Percentiles rank a stretch among this genome's conserved stretches.
These are phyloP conservation scores for Ricordea florida DNA, from an alignment of 92 coral and sea anemone species.

Conservation along the genomic window DNA sequence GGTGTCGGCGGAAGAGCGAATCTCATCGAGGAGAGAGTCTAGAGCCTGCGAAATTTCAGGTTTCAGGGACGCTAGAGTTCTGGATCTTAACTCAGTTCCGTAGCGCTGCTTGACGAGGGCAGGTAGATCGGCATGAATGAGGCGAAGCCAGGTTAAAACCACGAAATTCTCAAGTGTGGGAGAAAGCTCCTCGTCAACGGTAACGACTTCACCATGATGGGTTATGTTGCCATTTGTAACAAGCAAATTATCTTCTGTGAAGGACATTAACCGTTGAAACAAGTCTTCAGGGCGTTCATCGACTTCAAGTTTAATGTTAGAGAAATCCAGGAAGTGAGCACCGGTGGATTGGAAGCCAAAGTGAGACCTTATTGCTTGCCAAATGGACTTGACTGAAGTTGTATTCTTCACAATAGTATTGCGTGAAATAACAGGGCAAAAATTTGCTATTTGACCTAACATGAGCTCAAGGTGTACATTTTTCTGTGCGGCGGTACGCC, in stretches of 20 bases:
- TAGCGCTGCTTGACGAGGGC: constrained; percentile 40
- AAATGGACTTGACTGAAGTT: constrained; percentile 30
- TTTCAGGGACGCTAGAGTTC: constrained; percentile 41
- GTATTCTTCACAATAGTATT: constrained; percentile 37
- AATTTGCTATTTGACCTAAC: constrained; percentile 50
- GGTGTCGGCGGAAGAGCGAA: constrained; percentile 39
- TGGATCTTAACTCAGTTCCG: constrained; percentile 39
- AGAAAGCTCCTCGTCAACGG: constrained; percentile 48
- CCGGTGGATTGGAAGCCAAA: constrained; percentile 52
- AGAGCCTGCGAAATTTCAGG: constrained; percentile 50
- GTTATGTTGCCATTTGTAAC: constrained; percentile 27
- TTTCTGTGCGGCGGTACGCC: constrained; percentile 23
- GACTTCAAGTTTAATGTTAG: constrained; percentile 26
- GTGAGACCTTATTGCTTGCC: constrained; percentile 46
- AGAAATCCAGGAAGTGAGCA: constrained; percentile 42
- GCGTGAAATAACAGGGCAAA: constrained; percentile 35
- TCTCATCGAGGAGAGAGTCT: constrained; percentile 52
- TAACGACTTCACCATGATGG: constrained; percentile 43
- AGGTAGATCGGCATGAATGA: not conserved
- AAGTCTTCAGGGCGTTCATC: constrained; percentile 41
- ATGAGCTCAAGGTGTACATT: too few species aligned
- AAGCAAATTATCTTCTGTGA: constrained; percentile 30
- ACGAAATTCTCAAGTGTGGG: constrained; percentile 53
- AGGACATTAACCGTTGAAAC: constrained; percentile 19
- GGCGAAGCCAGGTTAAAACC: constrained; percentile 6